Evolutionary conservation across 2,797 vertebrate species (phyloP).

Genomic region (Microchirus variegatus): DNA sequence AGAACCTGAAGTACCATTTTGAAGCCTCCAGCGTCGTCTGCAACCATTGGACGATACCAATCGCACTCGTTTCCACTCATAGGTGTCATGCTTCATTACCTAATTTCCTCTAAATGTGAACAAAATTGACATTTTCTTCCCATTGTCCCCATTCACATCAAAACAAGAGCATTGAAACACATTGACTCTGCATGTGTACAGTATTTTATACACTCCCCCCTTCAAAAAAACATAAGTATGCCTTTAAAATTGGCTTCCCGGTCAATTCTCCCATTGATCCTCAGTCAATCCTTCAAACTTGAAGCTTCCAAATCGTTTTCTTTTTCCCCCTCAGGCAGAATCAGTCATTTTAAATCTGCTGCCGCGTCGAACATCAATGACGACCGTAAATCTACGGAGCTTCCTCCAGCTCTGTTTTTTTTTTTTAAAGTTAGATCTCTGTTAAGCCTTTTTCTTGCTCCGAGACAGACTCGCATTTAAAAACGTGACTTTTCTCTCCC

Average conservation of each 20-base stretch:
- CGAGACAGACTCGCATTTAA: constrained; percentile 35
- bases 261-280: constrained; percentile 29
- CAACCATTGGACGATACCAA: too few species aligned
- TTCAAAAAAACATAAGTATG: constrained; percentile 8
- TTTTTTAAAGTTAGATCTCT: constrained; percentile 50
- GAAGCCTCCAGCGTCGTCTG: too few species aligned
- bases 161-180: too few species aligned
- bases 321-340: constrained; percentile 51
- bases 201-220: background rate
- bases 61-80: too few species aligned
- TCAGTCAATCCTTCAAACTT: constrained; percentile 22
- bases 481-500: constrained; percentile 47
- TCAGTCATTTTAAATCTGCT: constrained; percentile 55
- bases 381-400: constrained; percentile 41
- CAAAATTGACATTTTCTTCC: too few species aligned
- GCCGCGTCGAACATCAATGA: constrained; percentile 49
- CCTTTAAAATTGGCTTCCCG: constrained; percentile 26
- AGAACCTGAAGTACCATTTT: too few species aligned
- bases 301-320: constrained; percentile 45
- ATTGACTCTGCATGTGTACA: too few species aligned
- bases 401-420: constrained; percentile 31
- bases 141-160: too few species aligned
- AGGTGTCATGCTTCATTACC: too few species aligned
- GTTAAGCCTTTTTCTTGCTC: constrained; percentile 41
- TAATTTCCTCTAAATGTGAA: too few species aligned